These are phyloP conservation scores for Tetramorium bicarinatum DNA, from an alignment of 2,888 invertebrate genomes.

Conservation along the genomic window DNA sequence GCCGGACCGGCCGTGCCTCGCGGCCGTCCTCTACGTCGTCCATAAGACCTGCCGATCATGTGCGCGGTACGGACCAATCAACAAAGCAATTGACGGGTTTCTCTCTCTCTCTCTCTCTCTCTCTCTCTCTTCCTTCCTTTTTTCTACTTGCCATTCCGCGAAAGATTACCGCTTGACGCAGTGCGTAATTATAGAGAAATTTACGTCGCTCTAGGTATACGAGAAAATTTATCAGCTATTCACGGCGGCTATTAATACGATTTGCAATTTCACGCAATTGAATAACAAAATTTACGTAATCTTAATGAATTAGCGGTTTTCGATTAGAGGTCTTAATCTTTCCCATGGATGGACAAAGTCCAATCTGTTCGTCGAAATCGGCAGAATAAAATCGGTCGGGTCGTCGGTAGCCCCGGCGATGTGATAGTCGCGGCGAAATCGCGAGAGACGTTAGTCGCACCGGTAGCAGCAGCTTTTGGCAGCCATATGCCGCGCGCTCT, in stretches of 20 bases:
- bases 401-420: not conserved
- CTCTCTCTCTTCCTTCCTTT: not conserved
- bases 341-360: not conserved
- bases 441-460: conserved; percentile 17
- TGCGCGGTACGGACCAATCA: conserved; percentile 50
- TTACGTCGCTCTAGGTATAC: conserved; percentile 8
- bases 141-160: not conserved
- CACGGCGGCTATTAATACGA: not conserved
- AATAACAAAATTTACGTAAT: conserved; percentile 19
- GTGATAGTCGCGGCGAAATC: conserved; percentile 30
- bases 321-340: conserved; percentile 5
- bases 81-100: conserved; percentile 57
- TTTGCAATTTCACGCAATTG: not conserved
- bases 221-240: conserved; percentile 1
- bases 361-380: not conserved
- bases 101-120: conserved; percentile 19
- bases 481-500: conserved; percentile 55
- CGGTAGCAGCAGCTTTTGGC: conserved; percentile 49
- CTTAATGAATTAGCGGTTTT: not conserved
- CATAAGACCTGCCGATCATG: conserved; percentile 54
- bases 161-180: conserved; percentile 23
- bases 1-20: conserved; percentile 7
- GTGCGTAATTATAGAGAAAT: conserved; percentile 19
- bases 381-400: not conserved
- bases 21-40: conserved; percentile 15